Base-by-base conservation (phyloP, 1,140 invertebrate species). In the Cecropterus lyciades region DNA sequence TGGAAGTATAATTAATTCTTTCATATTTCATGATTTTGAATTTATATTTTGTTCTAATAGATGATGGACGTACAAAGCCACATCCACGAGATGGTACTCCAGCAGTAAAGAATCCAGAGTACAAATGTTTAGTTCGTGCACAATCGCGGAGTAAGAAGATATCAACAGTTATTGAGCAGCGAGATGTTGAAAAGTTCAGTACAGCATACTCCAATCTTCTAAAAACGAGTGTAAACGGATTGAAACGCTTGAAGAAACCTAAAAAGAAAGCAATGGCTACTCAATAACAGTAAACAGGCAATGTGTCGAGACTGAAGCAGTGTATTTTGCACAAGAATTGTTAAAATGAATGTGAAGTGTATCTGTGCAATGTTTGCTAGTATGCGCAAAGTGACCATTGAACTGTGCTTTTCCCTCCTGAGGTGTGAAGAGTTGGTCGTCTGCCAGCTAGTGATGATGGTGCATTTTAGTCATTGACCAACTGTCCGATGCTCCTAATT, bases 181-280 rank as follows among this genome's bases (percentile, higher is more conserved):
- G 95, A 82, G 96, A 98, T 92, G 95, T 97, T 0, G 97, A 97
- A 88, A 96, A 95, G 93, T 97, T 98, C 87, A 97, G 97, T 81
- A 94, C 96, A 78, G 96, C 96, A 1, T 98, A 97, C 87, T 96
- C 95, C 82, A 97, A 95, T 92, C 91, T 97, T 67, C 89, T 98
- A 17, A 97, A 96, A 90, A 95, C 94, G n/a, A 97, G 97, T 89
- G 95, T 98, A 85, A 97, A 96, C 93, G 96, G 96, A 68, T 89
- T 98, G 55, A 97, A 97, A 87, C 97, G 97, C 88, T 93, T 97
- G 69, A 97, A 97, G 83, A 97, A 97, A 90, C 93, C 93, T 3
- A 96, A 97, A 91, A 92, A 94, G 82, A 92, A 97, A 64, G 84
- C 87, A 9, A 80, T 90, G 72, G 81, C 85, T 16, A 77, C 87